phyloP scores from a whole-genome alignment of 2,113 vertebrate species.

The Mus pahari region DNA sequence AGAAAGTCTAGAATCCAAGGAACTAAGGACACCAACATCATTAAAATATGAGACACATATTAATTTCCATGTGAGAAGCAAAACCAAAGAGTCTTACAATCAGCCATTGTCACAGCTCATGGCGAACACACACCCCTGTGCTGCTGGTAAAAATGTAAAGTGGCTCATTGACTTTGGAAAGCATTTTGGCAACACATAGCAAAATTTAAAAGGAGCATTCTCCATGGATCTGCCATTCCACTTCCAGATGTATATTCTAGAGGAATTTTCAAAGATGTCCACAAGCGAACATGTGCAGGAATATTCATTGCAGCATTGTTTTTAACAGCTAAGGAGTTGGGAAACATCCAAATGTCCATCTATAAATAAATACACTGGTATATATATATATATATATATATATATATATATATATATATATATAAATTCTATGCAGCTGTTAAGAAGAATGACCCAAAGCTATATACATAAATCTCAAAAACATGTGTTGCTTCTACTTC shows the following conservation, averaged over 20 bases:
- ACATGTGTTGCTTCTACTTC: constrained; percentile 55
- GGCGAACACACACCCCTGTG: not conserved
- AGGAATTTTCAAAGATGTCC: constrained; percentile 1
- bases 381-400: constrained; percentile 7
- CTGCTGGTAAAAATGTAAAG: not conserved
- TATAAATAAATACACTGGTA: constrained; percentile 60
- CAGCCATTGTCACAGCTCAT: not conserved
- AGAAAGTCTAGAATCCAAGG: not conserved
- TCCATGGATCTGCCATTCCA: not conserved
- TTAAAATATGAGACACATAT: not conserved
- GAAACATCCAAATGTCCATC: constrained; percentile 42
- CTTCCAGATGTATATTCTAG: constrained; percentile 55
- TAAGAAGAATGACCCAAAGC: constrained; percentile 42
- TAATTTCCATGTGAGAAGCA: not conserved
- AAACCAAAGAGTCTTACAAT: not conserved
- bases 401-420: not conserved
- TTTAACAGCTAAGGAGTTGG: constrained; percentile 47
- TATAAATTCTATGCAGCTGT: constrained; percentile 57
- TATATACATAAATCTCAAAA: constrained; percentile 63
- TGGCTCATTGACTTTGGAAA: not conserved
- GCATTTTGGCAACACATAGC: not conserved
- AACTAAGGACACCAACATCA: not conserved
- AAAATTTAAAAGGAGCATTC: constrained; percentile 1
- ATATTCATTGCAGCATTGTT: constrained; percentile 12
- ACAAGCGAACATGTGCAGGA: constrained; percentile 2